Percentiles rank a stretch among this genome's conserved stretches.
These are phyloP conservation scores for Zonitis immaculata DNA, from an alignment of 2,888 invertebrate genomes.

Conservation along the genomic window DNA sequence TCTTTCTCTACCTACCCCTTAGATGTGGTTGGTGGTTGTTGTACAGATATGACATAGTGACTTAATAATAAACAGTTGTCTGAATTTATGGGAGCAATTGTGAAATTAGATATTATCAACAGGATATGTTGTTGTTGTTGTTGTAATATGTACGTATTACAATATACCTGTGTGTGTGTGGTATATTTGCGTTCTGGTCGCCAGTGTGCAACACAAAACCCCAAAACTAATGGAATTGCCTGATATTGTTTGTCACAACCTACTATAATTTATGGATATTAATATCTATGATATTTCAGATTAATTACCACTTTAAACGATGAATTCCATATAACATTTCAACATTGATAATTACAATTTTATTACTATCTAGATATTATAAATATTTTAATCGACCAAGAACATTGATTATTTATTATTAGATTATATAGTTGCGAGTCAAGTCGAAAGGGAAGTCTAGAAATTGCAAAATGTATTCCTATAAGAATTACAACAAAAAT, in stretches of 20 bases:
- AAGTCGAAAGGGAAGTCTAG: no score
- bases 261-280: conserved; percentile 47
- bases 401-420: no score
- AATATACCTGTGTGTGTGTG: no score
- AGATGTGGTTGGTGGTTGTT: no score
- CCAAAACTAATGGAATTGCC: conserved; percentile 44
- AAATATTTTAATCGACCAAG: no score
- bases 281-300: conserved; percentile 41
- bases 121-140: no score
- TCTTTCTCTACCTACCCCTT: conserved; percentile 7
- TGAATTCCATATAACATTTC: not conserved
- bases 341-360: not conserved
- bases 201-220: conserved; percentile 23
- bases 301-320: conserved; percentile 25
- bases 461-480: no score
- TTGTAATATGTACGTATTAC: no score
- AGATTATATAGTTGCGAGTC: no score
- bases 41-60: not conserved
- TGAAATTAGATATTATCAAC: conserved; percentile 48
- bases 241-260: conserved; percentile 43
- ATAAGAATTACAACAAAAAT: no score
- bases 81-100: conserved; percentile 49
- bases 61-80: conserved; percentile 16
- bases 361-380: no score
- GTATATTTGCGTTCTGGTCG: no score